These are phyloP conservation scores for Petrocephalus zakoni DNA, from an alignment of 2,113 vertebrate species.

Conservation along the genomic window DNA sequence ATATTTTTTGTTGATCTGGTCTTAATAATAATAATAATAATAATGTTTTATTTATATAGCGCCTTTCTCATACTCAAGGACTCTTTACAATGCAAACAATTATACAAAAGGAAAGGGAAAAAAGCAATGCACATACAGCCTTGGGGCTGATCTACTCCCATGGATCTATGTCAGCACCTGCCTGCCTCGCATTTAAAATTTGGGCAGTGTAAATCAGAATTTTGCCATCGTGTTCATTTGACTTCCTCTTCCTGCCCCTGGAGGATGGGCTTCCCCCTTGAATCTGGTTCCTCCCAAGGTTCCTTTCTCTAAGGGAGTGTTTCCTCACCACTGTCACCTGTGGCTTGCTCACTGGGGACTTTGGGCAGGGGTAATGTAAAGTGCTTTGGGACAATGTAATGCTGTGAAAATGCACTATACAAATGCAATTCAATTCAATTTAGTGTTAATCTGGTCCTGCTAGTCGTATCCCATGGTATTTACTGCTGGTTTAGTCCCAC, in stretches of 20 bases:
- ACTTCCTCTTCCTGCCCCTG: not conserved
- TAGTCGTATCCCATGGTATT: too few species aligned
- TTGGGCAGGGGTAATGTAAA: too few species aligned
- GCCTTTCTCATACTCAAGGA: too few species aligned
- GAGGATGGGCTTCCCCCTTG: not conserved
- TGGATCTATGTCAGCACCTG: not conserved
- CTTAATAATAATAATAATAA: too few species aligned
- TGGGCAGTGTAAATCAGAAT: not conserved
- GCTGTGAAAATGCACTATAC: too few species aligned
- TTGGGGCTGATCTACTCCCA: not conserved
- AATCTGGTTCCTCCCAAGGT: not conserved
- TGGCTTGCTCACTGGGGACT: not conserved
- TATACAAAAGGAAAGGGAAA: too few species aligned
- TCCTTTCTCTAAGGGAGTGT: not conserved
- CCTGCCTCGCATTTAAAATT: not conserved
- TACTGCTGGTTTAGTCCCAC: too few species aligned
- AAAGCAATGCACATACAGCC: too few species aligned
- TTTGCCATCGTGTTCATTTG: not conserved
- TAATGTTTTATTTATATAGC: too few species aligned
- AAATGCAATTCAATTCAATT: not conserved
- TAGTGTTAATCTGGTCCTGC: not conserved
- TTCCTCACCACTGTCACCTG: not conserved
- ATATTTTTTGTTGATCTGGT: not conserved
- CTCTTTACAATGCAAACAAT: too few species aligned
- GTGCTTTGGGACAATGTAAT: too few species aligned